These are phyloP conservation scores for Sipha flava DNA, from an alignment of 1,140 invertebrate genomes.

Conservation along the genomic window DNA sequence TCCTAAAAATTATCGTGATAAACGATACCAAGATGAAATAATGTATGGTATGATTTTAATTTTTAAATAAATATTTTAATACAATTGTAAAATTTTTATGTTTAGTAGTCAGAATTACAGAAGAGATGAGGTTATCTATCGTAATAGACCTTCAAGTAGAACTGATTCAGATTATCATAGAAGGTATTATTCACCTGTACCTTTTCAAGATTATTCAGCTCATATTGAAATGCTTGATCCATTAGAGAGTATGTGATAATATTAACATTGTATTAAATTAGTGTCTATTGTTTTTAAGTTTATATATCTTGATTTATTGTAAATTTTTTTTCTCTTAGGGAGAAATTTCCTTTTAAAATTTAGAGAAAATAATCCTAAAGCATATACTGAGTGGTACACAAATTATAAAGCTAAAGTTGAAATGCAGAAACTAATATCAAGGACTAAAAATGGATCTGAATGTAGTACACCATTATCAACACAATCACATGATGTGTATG, in stretches of 20 bases:
- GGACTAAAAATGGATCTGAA: constrained; percentile 24
- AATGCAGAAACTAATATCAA: constrained; percentile 20
- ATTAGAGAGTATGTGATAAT: background rate
- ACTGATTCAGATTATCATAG: constrained; percentile 39
- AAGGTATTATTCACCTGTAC: constrained; percentile 6
- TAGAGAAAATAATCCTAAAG: constrained; percentile 6
- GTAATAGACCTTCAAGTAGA: constrained; percentile 42
- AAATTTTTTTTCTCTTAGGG: background rate
- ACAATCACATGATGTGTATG: constrained; percentile 21
- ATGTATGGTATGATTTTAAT: background rate
- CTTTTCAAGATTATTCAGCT: background rate
- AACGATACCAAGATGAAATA: constrained; percentile 34
- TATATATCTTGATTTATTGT: background rate
- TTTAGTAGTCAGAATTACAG: constrained; percentile 17
- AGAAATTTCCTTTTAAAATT: background rate
- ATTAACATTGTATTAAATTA: too few relatives aligned
- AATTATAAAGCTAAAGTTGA: constrained; percentile 24
- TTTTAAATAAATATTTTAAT: background rate
- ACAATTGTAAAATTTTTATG: background rate
- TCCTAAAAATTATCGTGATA: background rate
- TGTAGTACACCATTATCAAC: constrained; percentile 23
- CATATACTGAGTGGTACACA: constrained; percentile 19
- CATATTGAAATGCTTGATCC: constrained; percentile 6
- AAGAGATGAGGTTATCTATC: constrained; percentile 31
- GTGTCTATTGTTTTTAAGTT: background rate